Evolutionary conservation across 1,140 invertebrate species (phyloP).

Genomic region (Neocloeon triangulifer): DNA sequence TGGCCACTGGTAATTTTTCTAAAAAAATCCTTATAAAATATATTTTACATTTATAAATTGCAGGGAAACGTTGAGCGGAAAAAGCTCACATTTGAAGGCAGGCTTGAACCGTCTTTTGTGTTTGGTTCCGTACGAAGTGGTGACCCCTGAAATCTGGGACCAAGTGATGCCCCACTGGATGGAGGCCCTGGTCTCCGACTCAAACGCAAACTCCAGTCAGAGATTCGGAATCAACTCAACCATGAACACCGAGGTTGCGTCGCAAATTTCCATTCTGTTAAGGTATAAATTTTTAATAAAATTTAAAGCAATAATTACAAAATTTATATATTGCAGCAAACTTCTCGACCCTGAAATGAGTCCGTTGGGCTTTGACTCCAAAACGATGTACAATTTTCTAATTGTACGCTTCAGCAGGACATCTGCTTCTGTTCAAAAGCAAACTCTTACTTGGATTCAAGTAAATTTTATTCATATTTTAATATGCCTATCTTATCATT

Average conservation of each 20-base stretch:
- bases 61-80: slow-evolving; percentile 67
- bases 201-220: no score
- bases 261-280: no score
- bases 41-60: slow-evolving; percentile 9
- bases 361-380: slow-evolving; percentile 77
- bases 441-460: slow-evolving; percentile 89
- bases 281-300: background rate
- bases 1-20: slow-evolving; percentile 60
- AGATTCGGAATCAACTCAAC: no score
- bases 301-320: slow-evolving; percentile 5
- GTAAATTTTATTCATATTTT: slow-evolving; percentile 18
- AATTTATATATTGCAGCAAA: slow-evolving; percentile 40
- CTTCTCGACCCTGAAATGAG: slow-evolving; percentile 91
- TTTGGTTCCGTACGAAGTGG: slow-evolving; percentile 91
- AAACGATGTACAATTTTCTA: slow-evolving; percentile 90
- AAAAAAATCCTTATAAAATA: slow-evolving; percentile 1
- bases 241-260: no score
- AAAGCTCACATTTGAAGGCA: slow-evolving; percentile 86
- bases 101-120: slow-evolving; percentile 80
- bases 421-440: slow-evolving; percentile 69
- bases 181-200: slow-evolving; percentile 87
- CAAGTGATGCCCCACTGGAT: slow-evolving; percentile 97
- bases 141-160: slow-evolving; percentile 90
- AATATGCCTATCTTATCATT: slow-evolving; percentile 3
- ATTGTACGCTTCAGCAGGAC: slow-evolving; percentile 64